These are phyloP conservation scores for Mellilla xanthometata DNA, from an alignment of 2,888 invertebrate species.

Conservation along the genomic window DNA sequence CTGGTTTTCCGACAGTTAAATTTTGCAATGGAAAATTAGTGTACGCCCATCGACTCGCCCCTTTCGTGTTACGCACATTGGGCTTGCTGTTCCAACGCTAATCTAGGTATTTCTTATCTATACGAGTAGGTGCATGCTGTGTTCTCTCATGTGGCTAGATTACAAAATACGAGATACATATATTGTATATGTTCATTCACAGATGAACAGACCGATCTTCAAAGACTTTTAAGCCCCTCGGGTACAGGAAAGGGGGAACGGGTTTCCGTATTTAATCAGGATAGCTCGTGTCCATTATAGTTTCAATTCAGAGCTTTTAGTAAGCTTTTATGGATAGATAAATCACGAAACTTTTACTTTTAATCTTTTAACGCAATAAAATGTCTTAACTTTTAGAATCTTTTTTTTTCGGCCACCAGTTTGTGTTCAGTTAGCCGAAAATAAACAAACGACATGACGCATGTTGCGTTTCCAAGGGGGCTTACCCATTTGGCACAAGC, in stretches of 20 bases:
- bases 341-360: no score
- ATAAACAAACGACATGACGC: no score
- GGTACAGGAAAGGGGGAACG: slow-evolving; percentile 3
- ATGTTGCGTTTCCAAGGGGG: no score
- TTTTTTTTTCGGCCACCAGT: no score
- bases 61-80: slow-evolving; percentile 3
- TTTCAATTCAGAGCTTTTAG: no score
- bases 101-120: no score
- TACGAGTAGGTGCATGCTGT: not conserved
- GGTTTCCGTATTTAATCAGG: slow-evolving; percentile 1
- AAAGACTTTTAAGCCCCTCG: slow-evolving; percentile 19
- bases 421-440: no score
- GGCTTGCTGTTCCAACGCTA: not conserved
- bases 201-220: slow-evolving; percentile 14
- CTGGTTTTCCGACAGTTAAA: not conserved
- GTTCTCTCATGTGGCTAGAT: not conserved
- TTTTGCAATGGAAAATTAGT: slow-evolving; percentile 1
- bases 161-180: not conserved
- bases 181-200: slow-evolving; percentile 5
- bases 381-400: no score
- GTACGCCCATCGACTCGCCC: not conserved
- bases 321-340: no score
- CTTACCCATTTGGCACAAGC: no score
- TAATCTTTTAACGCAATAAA: no score
- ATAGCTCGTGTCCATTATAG: no score